phyloP scores from a whole-genome alignment of 2,113 vertebrate species.

The Melanerpes formicivorus region DNA sequence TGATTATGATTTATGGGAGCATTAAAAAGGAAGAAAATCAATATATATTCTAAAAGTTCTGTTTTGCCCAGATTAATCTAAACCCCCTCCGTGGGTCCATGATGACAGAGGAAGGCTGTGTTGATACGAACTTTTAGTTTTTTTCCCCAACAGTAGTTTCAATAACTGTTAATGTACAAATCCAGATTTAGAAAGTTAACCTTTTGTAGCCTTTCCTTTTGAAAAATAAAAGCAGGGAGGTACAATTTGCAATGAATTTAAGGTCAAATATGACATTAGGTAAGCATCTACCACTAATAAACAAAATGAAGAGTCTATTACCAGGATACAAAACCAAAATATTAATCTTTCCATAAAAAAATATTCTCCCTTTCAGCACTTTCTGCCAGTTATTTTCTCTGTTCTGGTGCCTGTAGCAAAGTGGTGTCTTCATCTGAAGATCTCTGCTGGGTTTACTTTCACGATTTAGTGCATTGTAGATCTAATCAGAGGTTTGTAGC shows the following conservation, averaged over 20 bases:
- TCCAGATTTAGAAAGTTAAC: not conserved
- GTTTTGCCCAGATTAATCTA: slow-evolving; percentile 62
- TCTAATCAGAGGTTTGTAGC: not conserved
- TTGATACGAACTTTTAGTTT: not conserved
- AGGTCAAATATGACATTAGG: not conserved
- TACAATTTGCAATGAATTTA: not conserved
- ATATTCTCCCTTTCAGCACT: not conserved
- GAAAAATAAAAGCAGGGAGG: not conserved
- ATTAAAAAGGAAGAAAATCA: slow-evolving; percentile 71
- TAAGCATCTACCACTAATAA: not conserved
- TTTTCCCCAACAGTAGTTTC: not conserved
- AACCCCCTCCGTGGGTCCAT: not conserved
- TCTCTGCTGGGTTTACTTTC: not conserved
- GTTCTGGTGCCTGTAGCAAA: not conserved
- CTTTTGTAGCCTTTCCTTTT: not conserved
- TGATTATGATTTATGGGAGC: slow-evolving; percentile 75
- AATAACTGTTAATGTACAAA: not conserved
- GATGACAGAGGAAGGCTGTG: slow-evolving; percentile 10
- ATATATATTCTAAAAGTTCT: slow-evolving; percentile 72
- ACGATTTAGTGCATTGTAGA: not conserved
- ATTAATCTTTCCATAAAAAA: not conserved
- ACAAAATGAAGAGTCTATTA: not conserved
- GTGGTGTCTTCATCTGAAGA: not conserved
- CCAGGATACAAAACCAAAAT: not conserved
- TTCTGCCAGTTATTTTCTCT: not conserved